These are phyloP conservation scores for Pteropus alecto DNA, from an alignment of 2,113 vertebrate species.

Conservation along the genomic window DNA sequence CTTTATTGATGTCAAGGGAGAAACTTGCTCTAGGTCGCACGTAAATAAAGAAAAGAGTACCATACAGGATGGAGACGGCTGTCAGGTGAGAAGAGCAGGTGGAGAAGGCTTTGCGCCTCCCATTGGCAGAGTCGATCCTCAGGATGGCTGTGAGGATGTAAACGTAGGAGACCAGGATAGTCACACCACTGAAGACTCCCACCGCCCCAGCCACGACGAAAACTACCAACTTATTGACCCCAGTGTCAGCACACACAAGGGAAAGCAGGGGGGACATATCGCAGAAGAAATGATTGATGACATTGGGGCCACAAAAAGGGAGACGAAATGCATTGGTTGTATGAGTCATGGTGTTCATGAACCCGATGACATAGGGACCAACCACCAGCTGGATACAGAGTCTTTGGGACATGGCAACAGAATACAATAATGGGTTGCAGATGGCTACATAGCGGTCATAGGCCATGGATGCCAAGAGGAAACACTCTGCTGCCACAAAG, in stretches of 20 bases:
- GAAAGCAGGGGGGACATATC: slow-evolving; percentile 41
- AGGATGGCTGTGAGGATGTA: slow-evolving; percentile 26
- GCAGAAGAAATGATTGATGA: slow-evolving; percentile 52
- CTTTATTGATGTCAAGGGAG: slow-evolving; percentile 49
- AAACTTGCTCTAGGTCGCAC: slow-evolving; percentile 40
- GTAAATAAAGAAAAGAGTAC: slow-evolving; percentile 64
- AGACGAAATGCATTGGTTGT: neutral
- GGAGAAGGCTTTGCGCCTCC: slow-evolving; percentile 40
- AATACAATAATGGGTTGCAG: slow-evolving; percentile 58
- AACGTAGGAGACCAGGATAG: slow-evolving; percentile 28
- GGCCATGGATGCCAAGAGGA: slow-evolving; percentile 45
- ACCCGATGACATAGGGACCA: neutral
- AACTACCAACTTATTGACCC: slow-evolving; percentile 34
- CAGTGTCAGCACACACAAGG: slow-evolving; percentile 45
- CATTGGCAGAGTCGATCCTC: slow-evolving; percentile 35
- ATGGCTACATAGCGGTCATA: slow-evolving; percentile 49
- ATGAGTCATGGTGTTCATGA: slow-evolving; percentile 48
- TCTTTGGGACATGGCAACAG: slow-evolving; percentile 7
- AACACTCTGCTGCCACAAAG: slow-evolving; percentile 25
- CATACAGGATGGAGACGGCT: slow-evolving; percentile 49
- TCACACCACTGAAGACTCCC: slow-evolving; percentile 37
- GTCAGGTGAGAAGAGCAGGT: slow-evolving; percentile 54
- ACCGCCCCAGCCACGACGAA: slow-evolving; percentile 21
- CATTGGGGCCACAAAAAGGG: slow-evolving; percentile 48
- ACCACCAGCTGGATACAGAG: slow-evolving; percentile 41